A percentile compares a stretch with the other conserved stretches of the same genome.
phyloP scores from a whole-genome alignment of 2,797 vertebrate species.

The Sebastes minor region DNA sequence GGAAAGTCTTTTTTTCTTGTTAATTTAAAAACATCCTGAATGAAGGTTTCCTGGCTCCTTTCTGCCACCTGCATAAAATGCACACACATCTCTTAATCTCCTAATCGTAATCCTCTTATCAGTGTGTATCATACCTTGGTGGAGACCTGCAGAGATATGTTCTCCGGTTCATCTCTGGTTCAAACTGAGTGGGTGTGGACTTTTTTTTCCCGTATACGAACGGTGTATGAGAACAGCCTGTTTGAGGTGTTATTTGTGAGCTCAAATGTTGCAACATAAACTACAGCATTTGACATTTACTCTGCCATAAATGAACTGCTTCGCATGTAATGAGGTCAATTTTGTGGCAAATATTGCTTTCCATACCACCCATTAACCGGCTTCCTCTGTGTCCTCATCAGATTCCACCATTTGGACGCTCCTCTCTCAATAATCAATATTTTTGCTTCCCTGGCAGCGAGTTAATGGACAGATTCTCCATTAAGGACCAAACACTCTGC shows the following conservation, averaged over 20 bases:
- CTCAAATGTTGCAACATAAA: neutral
- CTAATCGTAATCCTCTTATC: slow-evolving; percentile 51
- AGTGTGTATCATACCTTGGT: slow-evolving; percentile 35
- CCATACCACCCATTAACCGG: slow-evolving; percentile 31
- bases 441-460: slow-evolving; percentile 40
- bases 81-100: slow-evolving; percentile 8
- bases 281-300: neutral
- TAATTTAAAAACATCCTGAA: neutral
- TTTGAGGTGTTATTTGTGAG: neutral
- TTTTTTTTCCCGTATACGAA: neutral
- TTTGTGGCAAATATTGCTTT: slow-evolving; percentile 5
- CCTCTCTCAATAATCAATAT: slow-evolving; percentile 59
- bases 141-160: slow-evolving; percentile 6
- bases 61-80: slow-evolving; percentile 13
- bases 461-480: slow-evolving; percentile 61
- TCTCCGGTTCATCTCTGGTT: slow-evolving; percentile 17
- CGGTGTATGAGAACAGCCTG: too few species aligned
- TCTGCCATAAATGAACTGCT: neutral
- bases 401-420: slow-evolving; percentile 16
- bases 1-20: neutral
- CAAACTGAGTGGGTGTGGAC: neutral
- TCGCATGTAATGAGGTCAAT: neutral
- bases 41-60: neutral
- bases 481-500: slow-evolving; percentile 36
- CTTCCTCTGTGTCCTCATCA: neutral